Evolutionary conservation across 2,113 vertebrate species (phyloP).

Genomic region (Perca schrenkii): DNA sequence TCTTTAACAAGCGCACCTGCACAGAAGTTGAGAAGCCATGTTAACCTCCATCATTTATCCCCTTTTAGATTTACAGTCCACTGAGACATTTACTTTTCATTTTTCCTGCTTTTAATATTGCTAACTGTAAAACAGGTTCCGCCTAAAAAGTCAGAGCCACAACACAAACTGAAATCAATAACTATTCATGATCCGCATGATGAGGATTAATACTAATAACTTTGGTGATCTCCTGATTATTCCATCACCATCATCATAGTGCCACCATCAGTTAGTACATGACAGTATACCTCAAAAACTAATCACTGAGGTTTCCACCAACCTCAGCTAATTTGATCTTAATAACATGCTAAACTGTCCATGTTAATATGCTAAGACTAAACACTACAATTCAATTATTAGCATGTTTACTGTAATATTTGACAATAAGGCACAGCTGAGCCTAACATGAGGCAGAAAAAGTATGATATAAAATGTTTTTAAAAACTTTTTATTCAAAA

Average conservation of each 20-base stretch:
- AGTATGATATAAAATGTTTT: no score
- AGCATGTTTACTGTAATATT: no score
- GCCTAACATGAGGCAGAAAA: no score
- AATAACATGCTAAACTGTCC: background rate
- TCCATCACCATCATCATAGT: background rate
- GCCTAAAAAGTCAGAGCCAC: background rate
- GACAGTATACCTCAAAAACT: background rate
- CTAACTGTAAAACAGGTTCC: background rate
- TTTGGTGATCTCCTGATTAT: background rate
- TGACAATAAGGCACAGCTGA: no score
- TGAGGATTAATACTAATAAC: background rate
- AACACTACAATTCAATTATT: no score
- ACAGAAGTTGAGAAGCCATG: conserved; percentile 19
- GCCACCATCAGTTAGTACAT: background rate
- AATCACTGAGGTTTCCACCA: background rate
- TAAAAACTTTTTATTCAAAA: no score
- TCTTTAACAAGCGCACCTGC: conserved; percentile 27
- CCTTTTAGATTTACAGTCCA: background rate
- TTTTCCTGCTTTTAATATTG: background rate
- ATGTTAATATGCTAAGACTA: no score
- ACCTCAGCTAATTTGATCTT: background rate
- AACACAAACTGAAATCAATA: background rate
- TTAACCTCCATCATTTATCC: conserved; percentile 23
- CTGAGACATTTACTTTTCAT: conserved; percentile 9
- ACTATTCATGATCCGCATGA: no score